These are phyloP conservation scores for Intellagama lesueurii DNA, from an alignment of 2,797 vertebrate genomes.

Conservation along the genomic window DNA sequence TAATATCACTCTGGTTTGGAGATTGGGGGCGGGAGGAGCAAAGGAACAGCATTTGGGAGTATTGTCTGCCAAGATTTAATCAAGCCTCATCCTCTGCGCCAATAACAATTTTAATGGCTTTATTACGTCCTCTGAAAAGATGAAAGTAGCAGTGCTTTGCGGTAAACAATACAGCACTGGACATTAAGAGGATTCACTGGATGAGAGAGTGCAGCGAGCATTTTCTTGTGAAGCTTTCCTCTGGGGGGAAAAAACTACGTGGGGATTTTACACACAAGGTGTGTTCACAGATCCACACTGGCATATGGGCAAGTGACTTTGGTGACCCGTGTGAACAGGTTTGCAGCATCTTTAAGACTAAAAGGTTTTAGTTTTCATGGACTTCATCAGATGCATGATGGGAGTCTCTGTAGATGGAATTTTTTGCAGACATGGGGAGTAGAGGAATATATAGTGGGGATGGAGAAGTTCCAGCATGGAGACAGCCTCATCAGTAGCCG, in stretches of 20 bases:
- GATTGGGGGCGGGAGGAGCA: neutral
- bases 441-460: too few relatives aligned
- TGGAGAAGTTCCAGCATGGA: too few relatives aligned
- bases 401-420: too few relatives aligned
- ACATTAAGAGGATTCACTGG: constrained; percentile 54
- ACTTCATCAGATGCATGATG: too few relatives aligned
- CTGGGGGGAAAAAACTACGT: constrained; percentile 41
- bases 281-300: neutral
- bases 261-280: neutral
- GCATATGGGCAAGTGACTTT: neutral
- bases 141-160: constrained; percentile 63
- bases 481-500: too few relatives aligned
- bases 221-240: constrained; percentile 45
- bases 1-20: constrained; percentile 62
- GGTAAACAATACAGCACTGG: constrained; percentile 68
- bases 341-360: too few relatives aligned
- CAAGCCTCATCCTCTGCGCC: constrained; percentile 76
- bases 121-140: constrained; percentile 75
- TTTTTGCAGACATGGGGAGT: too few relatives aligned
- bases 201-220: constrained; percentile 59
- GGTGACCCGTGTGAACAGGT: too few relatives aligned
- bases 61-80: constrained; percentile 77
- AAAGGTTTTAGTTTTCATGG: too few relatives aligned
- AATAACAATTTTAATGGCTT: constrained; percentile 81
- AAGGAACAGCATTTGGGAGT: constrained; percentile 60